Evolutionary conservation across 2,888 invertebrate species (phyloP).

Genomic region (Phymatocera aterrima): DNA sequence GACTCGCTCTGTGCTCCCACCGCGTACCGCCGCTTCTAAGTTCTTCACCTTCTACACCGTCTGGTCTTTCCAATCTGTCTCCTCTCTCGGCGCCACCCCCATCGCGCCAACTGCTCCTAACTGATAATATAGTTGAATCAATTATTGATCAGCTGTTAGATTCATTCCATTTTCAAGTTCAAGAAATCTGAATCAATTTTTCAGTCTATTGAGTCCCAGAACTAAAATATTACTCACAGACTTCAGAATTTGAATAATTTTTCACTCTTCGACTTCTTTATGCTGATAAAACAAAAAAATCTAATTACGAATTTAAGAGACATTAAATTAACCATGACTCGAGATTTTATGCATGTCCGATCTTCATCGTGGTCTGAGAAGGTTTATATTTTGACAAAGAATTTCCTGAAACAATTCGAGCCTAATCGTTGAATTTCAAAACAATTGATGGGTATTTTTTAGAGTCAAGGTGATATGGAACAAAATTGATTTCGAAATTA

Average conservation of each 20-base stretch:
- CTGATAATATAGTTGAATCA: slow-evolving; percentile 50
- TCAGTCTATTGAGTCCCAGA: slow-evolving; percentile 11
- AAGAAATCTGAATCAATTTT: neutral
- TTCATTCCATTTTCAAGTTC: neutral
- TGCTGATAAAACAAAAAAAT: neutral
- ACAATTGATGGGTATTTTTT: too few relatives aligned
- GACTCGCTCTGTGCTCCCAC: slow-evolving; percentile 70
- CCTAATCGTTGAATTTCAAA: too few relatives aligned
- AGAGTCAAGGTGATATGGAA: too few relatives aligned
- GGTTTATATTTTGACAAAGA: too few relatives aligned
- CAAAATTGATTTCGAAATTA: too few relatives aligned
- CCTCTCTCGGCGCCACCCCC: slow-evolving; percentile 66
- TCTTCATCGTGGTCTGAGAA: too few relatives aligned
- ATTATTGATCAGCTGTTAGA: neutral
- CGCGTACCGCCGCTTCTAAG: slow-evolving; percentile 64
- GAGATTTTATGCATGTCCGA: too few relatives aligned
- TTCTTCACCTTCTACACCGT: slow-evolving; percentile 63
- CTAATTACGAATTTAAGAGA: neutral
- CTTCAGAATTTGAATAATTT: neutral
- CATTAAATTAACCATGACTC: too few relatives aligned
- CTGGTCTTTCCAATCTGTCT: slow-evolving; percentile 66
- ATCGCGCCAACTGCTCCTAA: slow-evolving; percentile 76
- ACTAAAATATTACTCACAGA: slow-evolving; percentile 3
- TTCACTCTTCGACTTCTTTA: neutral
- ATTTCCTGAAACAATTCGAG: too few relatives aligned